Evolutionary conservation across 2,797 vertebrate species (phyloP), one percentile per base, ranked within the genome.

Genomic region (Erithacus rubecula): DNA sequence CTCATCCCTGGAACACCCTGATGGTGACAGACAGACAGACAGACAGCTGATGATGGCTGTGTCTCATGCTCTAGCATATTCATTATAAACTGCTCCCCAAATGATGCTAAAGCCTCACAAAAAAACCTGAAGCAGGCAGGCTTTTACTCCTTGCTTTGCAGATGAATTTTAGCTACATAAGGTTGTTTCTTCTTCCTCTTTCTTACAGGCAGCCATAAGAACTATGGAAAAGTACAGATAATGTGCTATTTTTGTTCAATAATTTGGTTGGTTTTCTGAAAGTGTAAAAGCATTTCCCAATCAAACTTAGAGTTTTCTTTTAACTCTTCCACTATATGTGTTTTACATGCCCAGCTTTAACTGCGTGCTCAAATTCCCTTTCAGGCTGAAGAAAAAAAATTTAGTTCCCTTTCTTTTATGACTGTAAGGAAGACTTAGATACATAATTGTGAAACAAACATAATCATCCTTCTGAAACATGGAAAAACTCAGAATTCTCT

Each of bases 101-200:
- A 78, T 0, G 0, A 27, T 34, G 15, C 24, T 58, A 55, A 70
- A 44, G 23, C 8, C 41, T 83, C 85, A 75, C 36, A 75, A 44
- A n/a, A n/a, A 52, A 46, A 37, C 32, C 10, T 46, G 27, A 83
- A 69, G 30, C 3, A 56, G 23, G 19, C 39, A 56, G 29, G 29
- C 5, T 44, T 71, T 84, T 87, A 1, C 9, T 52, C 37, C 74
- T 67, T 46, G 52, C 36, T 94, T 65, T 82, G 51, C 84, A 89
- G 75, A 84, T 29, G 16, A 32, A 63, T 76, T 55, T 84, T 41
- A 58, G 52, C 89, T 90, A 89, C 1, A 0, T 37, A 69, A 81
- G 29, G 23, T 23, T 63, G 44, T 39, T 92, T 65, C n/a, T 72
- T 76, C 53, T 92, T 96, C 79, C 79, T 81, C 70, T 83, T 95